phyloP scores from a whole-genome alignment of 2,888 invertebrate species.

The Eupithecia abbreviata region DNA sequence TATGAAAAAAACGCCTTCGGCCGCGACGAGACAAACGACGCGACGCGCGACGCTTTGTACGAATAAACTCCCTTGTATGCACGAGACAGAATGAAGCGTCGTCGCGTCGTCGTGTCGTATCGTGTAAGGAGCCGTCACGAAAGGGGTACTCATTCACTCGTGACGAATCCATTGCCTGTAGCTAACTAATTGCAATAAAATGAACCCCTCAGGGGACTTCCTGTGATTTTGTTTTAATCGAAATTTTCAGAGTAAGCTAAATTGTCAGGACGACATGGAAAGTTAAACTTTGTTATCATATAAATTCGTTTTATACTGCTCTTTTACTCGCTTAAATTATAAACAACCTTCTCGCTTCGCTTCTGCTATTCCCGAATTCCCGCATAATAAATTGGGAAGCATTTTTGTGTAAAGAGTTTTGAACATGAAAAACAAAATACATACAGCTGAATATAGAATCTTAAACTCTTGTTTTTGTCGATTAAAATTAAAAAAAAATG shows the following conservation, averaged over 20 bases:
- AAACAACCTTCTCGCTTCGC: background rate
- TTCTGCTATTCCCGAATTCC: background rate
- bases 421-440: too few relatives aligned
- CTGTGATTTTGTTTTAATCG: constrained; percentile 78
- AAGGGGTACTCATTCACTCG: constrained; percentile 81
- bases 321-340: background rate
- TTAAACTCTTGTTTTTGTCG: too few relatives aligned
- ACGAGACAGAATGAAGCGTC: background rate
- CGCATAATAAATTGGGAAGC: background rate
- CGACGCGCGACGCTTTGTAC: background rate
- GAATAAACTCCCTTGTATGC: background rate
- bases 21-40: too few relatives aligned
- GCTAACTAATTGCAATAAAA: constrained; percentile 83
- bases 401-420: too few relatives aligned
- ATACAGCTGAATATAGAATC: too few relatives aligned
- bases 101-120: constrained; percentile 17
- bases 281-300: constrained; percentile 11
- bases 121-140: constrained; percentile 50
- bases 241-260: constrained; percentile 65
- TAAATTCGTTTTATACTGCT: background rate
- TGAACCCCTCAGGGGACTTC: constrained; percentile 74
- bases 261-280: constrained; percentile 49
- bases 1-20: background rate
- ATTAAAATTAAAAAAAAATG: too few relatives aligned
- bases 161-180: constrained; percentile 79